Evolutionary conservation across 2,888 invertebrate genomes (phyloP), one percentile per base, ranked within the genome.

Genomic region (Drosophila limbata): DNA sequence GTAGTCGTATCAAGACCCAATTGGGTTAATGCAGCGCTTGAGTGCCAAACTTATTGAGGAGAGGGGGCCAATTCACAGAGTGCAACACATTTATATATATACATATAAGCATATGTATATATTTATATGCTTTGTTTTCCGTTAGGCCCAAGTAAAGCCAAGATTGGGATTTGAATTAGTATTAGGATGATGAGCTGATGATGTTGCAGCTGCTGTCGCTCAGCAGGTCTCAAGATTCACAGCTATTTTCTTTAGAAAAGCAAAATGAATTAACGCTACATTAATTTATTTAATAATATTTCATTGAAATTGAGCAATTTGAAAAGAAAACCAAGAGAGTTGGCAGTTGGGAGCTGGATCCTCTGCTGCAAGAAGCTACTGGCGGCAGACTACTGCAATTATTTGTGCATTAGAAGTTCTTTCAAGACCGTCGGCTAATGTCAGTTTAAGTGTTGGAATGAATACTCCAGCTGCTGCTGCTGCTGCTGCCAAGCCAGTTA

Each of bases 211-310:
- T 73, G 77, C 17, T 35, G 15, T 21, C 28, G 40, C 77, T 21
- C 75, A 73, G 77, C 75, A 68, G 77, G 78, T 55, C 55, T 42
- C 75, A 61, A 69, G 57, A 70, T 67, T 63, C 72, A 70, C 77
- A 69, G 76, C 73, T 73, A 76, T 73, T 86, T 83, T 80, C 81
- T 72, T 69, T 68, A 51, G 84, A 81, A 79, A 74, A 78, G 81
- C 75, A 77, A 84, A 84, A 85, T 72, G 76, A 85, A 87, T 88
- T 88, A 85, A 86, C 73, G 89, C 82, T 79, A 81, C 84, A 77
- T 87, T 88, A 84, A 88, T 86, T 87, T 88, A 81, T 81, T 88
- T 88, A 85, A 88, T 87, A 84, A 88, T 86, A 87, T 85, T 85
- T 88, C 87, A 86, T 81, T 81, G 87, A 76, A 84, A 88, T 85